Evolutionary conservation across 2,113 vertebrate genomes (phyloP), one percentile per base, ranked within the genome.

Genomic region (Myrmecophaga tridactyla): DNA sequence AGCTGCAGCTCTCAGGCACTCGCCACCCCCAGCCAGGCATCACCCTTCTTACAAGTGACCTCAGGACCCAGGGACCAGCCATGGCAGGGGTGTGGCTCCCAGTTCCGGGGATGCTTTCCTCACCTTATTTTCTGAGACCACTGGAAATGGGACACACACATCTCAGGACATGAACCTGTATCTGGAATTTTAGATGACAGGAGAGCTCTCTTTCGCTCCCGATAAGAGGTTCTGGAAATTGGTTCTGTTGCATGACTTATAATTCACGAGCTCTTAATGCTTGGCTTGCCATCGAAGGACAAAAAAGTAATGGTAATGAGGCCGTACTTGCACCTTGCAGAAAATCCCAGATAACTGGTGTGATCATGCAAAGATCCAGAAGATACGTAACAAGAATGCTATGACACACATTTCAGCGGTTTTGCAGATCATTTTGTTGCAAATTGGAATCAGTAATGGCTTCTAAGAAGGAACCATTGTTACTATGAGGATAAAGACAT

Each of bases 361-460:
- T 72, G 31, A 90, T 43, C 92, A 96, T 84, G 39, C 29, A 95
- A 91, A 92, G 20, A 56, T 67, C 17, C 53, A 36, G 41, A 63
- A 0, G 7, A 76, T 60, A 69, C 48, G 21, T 84, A 93, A 80
- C 29, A 63, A 10, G 75, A 86, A 83, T 72, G 23, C 46, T 17
- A 76, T 7, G 58, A 62, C 20, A 83, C 10, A 25, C 20, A 94
- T 81, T 88, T 90, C 17, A 48, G 8, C 6, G 23, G 67, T 72
- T 90, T 65, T 91, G 31, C 58, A 83, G 94, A 90, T 62, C 5
- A 25, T 82, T 85, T 48, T 82, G n/a, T 85, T 82, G 41, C n/a
- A 91, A 81, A 73, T 0, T 0, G 0, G 46, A 88, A 51, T 63
- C 86, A 53, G 46, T 75, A 96, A 85, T 0, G 46, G 62, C 82